Percentiles rank a stretch among this genome's conserved stretches.
Evolutionary conservation across 2,888 invertebrate species (phyloP).

Genomic region (Amphipoea oculea): DNA sequence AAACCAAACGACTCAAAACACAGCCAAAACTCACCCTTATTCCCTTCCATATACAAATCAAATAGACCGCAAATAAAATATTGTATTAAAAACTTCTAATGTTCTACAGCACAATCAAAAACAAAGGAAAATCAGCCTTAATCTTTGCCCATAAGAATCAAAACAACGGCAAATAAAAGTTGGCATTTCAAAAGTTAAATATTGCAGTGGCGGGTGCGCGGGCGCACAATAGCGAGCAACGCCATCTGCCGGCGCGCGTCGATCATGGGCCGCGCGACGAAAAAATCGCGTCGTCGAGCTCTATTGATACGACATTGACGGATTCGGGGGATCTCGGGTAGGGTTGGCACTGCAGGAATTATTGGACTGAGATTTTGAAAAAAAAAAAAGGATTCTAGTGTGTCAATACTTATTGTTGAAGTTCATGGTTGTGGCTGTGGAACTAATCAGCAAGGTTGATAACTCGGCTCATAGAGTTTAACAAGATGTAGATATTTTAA

Average conservation of each 20-base stretch:
- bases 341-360: slow-evolving; percentile 70
- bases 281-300: slow-evolving; percentile 82
- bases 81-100: slow-evolving; percentile 36
- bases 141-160: not conserved
- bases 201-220: slow-evolving; percentile 58
- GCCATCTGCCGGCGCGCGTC: slow-evolving; percentile 73
- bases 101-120: not conserved
- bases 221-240: slow-evolving; percentile 70
- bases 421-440: not conserved
- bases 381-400: not conserved
- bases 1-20: not conserved
- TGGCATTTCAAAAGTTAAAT: slow-evolving; percentile 61
- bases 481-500: too few species aligned
- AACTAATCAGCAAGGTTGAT: too few species aligned
- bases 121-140: slow-evolving; percentile 22
- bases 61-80: slow-evolving; percentile 35
- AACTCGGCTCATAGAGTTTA: not conserved
- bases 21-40: slow-evolving; percentile 35
- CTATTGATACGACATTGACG: slow-evolving; percentile 89
- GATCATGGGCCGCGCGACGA: slow-evolving; percentile 71
- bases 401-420: not conserved
- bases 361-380: not conserved
- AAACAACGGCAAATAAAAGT: slow-evolving; percentile 37
- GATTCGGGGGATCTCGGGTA: slow-evolving; percentile 79
- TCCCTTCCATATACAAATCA: not conserved